Evolutionary conservation across 2,113 vertebrate genomes (phyloP), one percentile per base, ranked within the genome.

Genomic region (Sinocyclocheilus maitianheensis): DNA sequence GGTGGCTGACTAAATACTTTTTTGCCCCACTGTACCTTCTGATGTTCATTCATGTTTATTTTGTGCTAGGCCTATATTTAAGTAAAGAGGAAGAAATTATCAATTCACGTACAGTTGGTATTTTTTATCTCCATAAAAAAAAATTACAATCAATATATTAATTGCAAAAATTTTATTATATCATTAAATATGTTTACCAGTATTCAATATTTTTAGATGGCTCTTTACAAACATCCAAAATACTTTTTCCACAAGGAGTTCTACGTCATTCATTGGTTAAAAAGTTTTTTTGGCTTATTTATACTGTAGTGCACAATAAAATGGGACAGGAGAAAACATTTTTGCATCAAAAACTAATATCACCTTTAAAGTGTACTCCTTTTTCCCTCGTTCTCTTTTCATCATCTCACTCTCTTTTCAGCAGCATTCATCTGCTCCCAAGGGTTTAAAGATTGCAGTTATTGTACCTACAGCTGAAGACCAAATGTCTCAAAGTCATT

Each of bases 391-490:
- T 55, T 46, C 30, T 34, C 30, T 67, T 30, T 48, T 69, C 18
- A 13, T 10, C 43, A 14, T 69, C 8, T 58, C 10, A 22, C 40
- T 43, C 46, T 79, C 24, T 34, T 82, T 58, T 85, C 43, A 81
- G 18, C 12, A 77, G 72, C 12, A n/a, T 13, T 46, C 43, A 24
- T 22, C 37, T 16, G 30, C 30, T 3, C 30, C 30, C 30, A 37
- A 4, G 24, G 55, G 53, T 63, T 48, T 82, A 30, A 63, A 69
- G 40, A 69, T 26, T 22, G 10, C 40, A 53, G 24, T 82, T 82
- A 82, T 51, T 58, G 40, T 51, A 69, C 60, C 62, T 82, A 82
- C 43, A 82, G 40, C 80, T 82, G 63, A 63, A 82, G 12, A 75
- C 40, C 22, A 75, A 75, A 75, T 75, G 72, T 24, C 72, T 75